These are phyloP conservation scores for Stenodera caucasica DNA, from an alignment of 2,888 invertebrate species.

Conservation along the genomic window DNA sequence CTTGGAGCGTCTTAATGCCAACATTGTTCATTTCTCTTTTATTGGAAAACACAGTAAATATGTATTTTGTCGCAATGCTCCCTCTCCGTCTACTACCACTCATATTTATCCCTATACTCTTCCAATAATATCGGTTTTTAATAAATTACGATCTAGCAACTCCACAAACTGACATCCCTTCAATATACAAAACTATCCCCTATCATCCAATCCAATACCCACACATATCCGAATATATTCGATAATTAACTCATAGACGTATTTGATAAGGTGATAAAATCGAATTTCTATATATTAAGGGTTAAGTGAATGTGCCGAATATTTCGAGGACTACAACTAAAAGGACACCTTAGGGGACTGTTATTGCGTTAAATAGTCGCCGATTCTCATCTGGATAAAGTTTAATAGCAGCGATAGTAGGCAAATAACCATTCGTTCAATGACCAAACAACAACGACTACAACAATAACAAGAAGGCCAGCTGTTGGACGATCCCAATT, in stretches of 20 bases:
- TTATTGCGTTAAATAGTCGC: constrained; percentile 19
- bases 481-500: constrained; percentile 43
- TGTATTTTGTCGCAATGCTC: constrained; percentile 20
- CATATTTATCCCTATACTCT: neutral
- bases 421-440: constrained; percentile 31
- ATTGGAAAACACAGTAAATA: constrained; percentile 21
- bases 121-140: constrained; percentile 9
- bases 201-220: neutral
- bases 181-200: neutral
- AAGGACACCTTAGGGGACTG: constrained; percentile 14
- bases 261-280: too few species aligned
- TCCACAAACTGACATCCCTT: neutral
- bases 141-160: constrained; percentile 7
- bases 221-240: too few species aligned
- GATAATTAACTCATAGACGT: too few species aligned
- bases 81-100: neutral
- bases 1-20: constrained; percentile 22
- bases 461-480: constrained; percentile 24
- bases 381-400: constrained; percentile 22
- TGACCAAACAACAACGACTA: constrained; percentile 13
- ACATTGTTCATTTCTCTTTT: constrained; percentile 22
- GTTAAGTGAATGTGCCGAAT: constrained; percentile 11
- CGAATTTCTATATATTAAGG: neutral
- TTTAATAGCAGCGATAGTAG: constrained; percentile 11
- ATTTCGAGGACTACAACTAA: neutral